Evolutionary conservation across 2,113 vertebrate species (phyloP), one percentile per base, ranked within the genome.

Genomic region (Xenopus borealis): DNA sequence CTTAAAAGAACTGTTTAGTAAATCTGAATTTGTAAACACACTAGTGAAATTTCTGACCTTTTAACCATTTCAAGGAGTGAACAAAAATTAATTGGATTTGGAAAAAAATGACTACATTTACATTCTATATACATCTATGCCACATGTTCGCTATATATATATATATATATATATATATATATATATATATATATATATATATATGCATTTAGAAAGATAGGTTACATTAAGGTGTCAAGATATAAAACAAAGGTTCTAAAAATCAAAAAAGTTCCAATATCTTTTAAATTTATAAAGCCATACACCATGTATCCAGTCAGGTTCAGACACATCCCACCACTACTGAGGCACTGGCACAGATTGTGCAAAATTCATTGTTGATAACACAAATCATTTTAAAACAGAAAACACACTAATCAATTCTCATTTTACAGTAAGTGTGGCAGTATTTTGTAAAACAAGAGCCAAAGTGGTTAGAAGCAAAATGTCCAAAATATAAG

Each of bases 301-400:
- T 86, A 83, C 72, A 81, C 67, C 86, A 81, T 81, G 76, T 76
- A 84, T 86, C 83, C 78, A 86, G 88, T 85, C 82, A 84, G 81
- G 80, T 84, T 84, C 85, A 81, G 80, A 89, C 86, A 89, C 82
- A 80, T 87, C 82, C 88, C 79, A 83, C 86, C 81, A 87, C 85
- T 82, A 81, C 83, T 88, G 84, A 89, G 88, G 86, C 85, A 85
- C 85, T 83, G 85, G 83, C 84, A 90, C 85, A 85, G 79, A 78
- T 85, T 86, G 87, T 82, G 85, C 81, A 88, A 89, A 90, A 88
- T 79, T 86, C 85, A 85, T 85, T 53, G 82, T 83, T 83, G 80
- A 85, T 81, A 69, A 89, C 80, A 86, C 80, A 87, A 84, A 83
- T 78, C 72, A 83, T 84, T 55, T 85, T 86, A 80, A 83, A 85